Evolutionary conservation across 2,888 invertebrate genomes (phyloP), one percentile per base, ranked within the genome.

Genomic region (Neoascia interrupta): DNA sequence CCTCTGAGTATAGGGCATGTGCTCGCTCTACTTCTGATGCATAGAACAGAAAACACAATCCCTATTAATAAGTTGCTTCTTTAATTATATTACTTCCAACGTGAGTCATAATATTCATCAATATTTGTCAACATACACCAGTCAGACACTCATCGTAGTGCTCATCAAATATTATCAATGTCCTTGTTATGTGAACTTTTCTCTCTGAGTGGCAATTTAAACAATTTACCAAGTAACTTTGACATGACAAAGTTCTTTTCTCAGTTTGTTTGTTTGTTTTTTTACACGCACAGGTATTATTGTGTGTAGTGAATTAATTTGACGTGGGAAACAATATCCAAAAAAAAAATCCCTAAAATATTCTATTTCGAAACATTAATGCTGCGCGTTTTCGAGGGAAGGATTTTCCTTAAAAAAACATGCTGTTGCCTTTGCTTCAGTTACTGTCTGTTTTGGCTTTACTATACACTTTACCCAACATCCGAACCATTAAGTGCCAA

Each of bases 151-250:
- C 28, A 31, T 37, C 53, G 34, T 39, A 39, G 53, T 63, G 41
- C 47, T 56, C 54, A 49, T 75, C 47, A 69, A 69, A 69, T 63
- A 63, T 69, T 41, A 47, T 11, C 68, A 61, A 61, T 47, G 61
- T 56, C 26, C 13, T 56, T 19, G 36, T 39, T 39, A 45, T 41
- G 18, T 36, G 26, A 31, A 58, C 58, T 60, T 76, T 47, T 13
- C 10, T 13, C 23, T 15, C 63, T 51, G 34, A 70, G 64, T 64
- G 10, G 37, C 60, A 70, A 76, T 60, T 70, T 28, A 47, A 70
- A 70, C 64, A 76, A 76, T 76, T 54, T 41, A 28, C 49, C 34
- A 53, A 70, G 53, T 26, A 70, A 56, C 70, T 70, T 76, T 76
- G 43, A 60, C 58, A 47, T 58, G 31, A 21, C 16, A 58, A 34